Conservation (phyloP, 1,140 invertebrate genomes). For the Ooceraea biroi region DNA sequence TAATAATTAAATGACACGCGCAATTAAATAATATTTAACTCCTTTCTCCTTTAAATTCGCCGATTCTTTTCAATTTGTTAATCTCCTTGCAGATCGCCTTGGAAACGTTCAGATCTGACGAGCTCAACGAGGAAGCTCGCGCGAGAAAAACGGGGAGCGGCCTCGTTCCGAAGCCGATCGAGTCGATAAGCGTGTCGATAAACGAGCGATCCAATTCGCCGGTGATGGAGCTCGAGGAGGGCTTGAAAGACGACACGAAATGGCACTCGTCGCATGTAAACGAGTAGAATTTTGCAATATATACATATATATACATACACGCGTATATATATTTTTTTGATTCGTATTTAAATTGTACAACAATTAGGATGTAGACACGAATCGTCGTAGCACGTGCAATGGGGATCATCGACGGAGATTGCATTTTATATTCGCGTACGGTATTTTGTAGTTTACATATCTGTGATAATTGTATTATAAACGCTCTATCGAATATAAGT, state of each 20-base stretch:
- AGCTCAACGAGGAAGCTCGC: slow-evolving; percentile 64
- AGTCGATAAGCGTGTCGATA: slow-evolving; percentile 55
- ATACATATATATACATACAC: slow-evolving; percentile 58
- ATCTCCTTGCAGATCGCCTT: slow-evolving; percentile 62
- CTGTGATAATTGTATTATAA: slow-evolving; percentile 86
- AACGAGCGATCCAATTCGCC: slow-evolving; percentile 65
- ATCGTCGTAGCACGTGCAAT: slow-evolving; percentile 77
- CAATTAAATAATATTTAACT: background rate
- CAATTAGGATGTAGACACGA: slow-evolving; percentile 69
- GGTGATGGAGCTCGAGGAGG: slow-evolving; percentile 69
- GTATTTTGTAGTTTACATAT: slow-evolving; percentile 86
- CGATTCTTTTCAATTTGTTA: background rate
- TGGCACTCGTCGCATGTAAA: slow-evolving; percentile 3
- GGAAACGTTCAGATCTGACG: slow-evolving; percentile 66
- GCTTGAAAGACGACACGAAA: slow-evolving; percentile 68
- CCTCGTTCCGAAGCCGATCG: slow-evolving; percentile 64
- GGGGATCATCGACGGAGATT: slow-evolving; percentile 75
- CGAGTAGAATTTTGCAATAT: slow-evolving; percentile 63
- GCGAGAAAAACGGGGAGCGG: slow-evolving; percentile 66
- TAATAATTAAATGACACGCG: no score
- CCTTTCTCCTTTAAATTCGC: background rate
- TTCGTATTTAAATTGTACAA: slow-evolving; percentile 75
- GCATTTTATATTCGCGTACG: slow-evolving; percentile 83
- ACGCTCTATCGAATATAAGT: slow-evolving; percentile 81
- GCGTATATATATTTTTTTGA: slow-evolving; percentile 75